These are phyloP conservation scores for Coboldia fuscipes DNA, from an alignment of 1,140 invertebrate genomes.

Conservation along the genomic window DNA sequence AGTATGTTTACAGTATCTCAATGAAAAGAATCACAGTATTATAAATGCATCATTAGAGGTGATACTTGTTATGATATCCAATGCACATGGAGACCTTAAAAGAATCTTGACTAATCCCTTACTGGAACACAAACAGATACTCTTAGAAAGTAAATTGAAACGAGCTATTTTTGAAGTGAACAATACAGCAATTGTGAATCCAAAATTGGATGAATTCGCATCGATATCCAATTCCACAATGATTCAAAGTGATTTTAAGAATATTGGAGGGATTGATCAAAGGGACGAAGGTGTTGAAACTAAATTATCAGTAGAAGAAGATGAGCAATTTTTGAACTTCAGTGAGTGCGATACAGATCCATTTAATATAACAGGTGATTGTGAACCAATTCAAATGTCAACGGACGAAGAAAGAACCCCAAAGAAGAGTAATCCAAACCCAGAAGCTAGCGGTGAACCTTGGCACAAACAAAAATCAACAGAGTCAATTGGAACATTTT, in stretches of 20 bases:
- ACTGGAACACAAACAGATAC: constrained; percentile 27
- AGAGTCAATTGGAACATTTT: constrained; percentile 21
- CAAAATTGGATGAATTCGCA: too few species aligned
- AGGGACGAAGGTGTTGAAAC: too few species aligned
- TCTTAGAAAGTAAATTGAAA: constrained; percentile 17
- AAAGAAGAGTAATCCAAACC: too few species aligned
- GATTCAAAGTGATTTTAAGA: too few species aligned
- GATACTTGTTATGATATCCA: constrained; percentile 41
- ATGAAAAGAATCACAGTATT: constrained; percentile 50
- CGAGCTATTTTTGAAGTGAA: too few species aligned
- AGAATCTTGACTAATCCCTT: constrained; percentile 25
- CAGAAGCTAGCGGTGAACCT: too few species aligned
- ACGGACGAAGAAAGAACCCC: neutral
- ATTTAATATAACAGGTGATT: constrained; percentile 22
- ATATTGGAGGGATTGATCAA: too few species aligned
- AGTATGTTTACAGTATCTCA: constrained; percentile 41
- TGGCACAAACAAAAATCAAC: constrained; percentile 6
- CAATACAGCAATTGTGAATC: too few species aligned
- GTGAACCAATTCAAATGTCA: constrained; percentile 9
- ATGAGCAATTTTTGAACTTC: constrained; percentile 19
- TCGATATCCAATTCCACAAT: too few species aligned
- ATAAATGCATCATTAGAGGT: constrained; percentile 54
- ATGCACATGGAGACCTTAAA: constrained; percentile 20
- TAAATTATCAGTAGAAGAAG: constrained; percentile 7
- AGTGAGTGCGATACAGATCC: constrained; percentile 23